These are phyloP conservation scores for Ischnura elegans DNA, from an alignment of 2,888 invertebrate species.

Conservation along the genomic window DNA sequence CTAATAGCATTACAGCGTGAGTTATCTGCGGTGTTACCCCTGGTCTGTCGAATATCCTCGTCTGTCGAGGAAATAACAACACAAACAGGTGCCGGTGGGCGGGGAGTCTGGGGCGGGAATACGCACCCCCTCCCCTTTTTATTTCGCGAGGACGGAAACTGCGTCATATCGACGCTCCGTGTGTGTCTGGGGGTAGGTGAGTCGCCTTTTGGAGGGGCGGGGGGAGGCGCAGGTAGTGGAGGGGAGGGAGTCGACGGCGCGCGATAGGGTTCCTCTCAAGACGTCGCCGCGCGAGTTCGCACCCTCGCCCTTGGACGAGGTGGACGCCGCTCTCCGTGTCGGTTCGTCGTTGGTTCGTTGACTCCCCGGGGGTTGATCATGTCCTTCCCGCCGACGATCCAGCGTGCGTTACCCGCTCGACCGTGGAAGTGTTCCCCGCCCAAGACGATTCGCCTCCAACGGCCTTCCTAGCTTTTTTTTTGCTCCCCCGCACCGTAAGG, in stretches of 20 bases:
- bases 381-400: background rate
- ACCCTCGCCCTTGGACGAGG: no score
- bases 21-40: no score
- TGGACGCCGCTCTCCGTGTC: no score
- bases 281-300: no score
- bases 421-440: background rate
- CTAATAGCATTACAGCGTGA: no score
- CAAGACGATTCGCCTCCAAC: background rate
- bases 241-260: background rate
- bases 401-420: background rate
- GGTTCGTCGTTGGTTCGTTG: no score
- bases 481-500: background rate
- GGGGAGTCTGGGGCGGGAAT: background rate
- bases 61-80: no score
- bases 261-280: no score
- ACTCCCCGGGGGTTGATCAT: background rate
- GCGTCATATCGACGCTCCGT: conserved; percentile 4
- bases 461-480: background rate
- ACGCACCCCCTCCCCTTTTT: background rate
- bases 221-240: background rate
- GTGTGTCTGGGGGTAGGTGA: background rate
- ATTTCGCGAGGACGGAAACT: background rate
- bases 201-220: background rate
- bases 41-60: no score
- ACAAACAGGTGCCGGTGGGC: conserved; percentile 1